Base-by-base conservation (phyloP, 1,140 invertebrate species). In the Battus philenor region DNA sequence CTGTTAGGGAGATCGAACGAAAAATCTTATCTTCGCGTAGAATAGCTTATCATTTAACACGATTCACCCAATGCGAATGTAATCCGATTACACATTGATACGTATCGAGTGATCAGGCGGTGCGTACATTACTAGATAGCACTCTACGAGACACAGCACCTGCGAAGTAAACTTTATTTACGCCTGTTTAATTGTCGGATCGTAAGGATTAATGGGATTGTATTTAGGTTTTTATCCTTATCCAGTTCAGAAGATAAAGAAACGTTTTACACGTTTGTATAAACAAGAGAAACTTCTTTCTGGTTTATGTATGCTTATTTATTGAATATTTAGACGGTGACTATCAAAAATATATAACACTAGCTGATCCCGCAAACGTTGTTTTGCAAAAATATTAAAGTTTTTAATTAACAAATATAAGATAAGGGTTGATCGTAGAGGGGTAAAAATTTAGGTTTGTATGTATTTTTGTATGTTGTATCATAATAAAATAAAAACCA, bases 51-150 rank as follows among this genome's bases (percentile, higher is more conserved):
- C 38, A 41, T 29, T 15, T 10, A 33, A 50, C 45, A 32, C 44
- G 38, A 33, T 36, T 53, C 50, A 44, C 43, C 39, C 24, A 30
- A 48, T 47, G 54, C 53, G 48, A 54, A 58, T 56, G 44, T 47
- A 56, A 56, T 38, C 50, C 47, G 58, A 60, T 56, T 56, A 33
- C 22, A 56, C 50, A 56, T 50, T 34, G 58, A 60, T 56, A 50
- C 41, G 43, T 54, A 66, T 61, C 55, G 44, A 51, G 32, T 36
- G 53, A 56, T 59, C 48, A 11, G 33, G 36, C 32, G 36, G 33
- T 45, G 18, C 41, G 46, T 59, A 46, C 54, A 54, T 63, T 54
- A 51, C 51, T 47, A 41, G 60, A 67, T 67, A 63, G 59, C 59
- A 44, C 51, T 51, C 33, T 52, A 52, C 47, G 47, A 53, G 41